Base-by-base conservation (phyloP, 2,888 invertebrate genomes). In the Lasioglossum villosulum region DNA sequence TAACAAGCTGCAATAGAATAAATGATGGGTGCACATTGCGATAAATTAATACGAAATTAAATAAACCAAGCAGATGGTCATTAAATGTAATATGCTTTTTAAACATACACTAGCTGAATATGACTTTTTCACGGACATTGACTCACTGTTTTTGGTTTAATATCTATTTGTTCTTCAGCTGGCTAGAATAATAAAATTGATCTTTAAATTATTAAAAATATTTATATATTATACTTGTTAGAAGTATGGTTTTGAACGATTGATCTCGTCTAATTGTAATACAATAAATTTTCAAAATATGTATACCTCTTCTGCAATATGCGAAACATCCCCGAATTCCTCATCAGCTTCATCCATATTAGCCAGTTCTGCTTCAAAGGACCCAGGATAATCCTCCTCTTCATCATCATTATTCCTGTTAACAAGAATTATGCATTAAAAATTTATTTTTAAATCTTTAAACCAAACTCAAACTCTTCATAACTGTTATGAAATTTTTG, bases 291-390 rank as follows among this genome's bases (percentile, higher is more conserved):
- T 70, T 30, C 34, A 63, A 72, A 83, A 74, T 74, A 39, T 80
- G 45, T 81, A 86, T 92, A 94, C 95, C 82, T 96, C 96, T 81
- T 96, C 97, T 59, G 96, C 94, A 70, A 96, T 91, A 78, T 96
- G 93, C 86, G 96, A 95, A 81, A 95, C 95, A 10, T 96, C 95
- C 78, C 95, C 95, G 84, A 95, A 95, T 90, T 96, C 95, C 75
- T 96, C 94, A 80, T 96, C 97, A 83, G 95, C 95, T n/a, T 95
- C 95, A 86, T 97, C 97, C 96, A 97, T 96, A 87, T 96, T 95
- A 74, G 97, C 97, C 88, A 98, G 95, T 92, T 97, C 97, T 10
- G 96, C 96, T 95, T 97, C 97, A 95, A 98, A 97, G 87, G 95
- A 96, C 85, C 95, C 95, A 56, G 96, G 95, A 88, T 96, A 96